phyloP scores from a whole-genome alignment of 1,140 invertebrate genomes.

The Magallana angulata region DNA sequence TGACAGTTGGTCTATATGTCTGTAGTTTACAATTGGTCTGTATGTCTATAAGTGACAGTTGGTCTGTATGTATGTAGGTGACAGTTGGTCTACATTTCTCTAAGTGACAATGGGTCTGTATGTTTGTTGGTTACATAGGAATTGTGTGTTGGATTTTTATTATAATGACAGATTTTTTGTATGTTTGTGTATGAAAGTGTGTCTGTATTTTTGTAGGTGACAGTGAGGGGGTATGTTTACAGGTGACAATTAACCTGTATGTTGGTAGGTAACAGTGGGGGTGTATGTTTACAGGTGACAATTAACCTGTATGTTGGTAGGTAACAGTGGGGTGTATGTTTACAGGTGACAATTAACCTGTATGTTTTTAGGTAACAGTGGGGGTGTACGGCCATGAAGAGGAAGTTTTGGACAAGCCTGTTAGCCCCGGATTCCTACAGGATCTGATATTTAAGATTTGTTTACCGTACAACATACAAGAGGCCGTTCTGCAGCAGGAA shows the following conservation, averaged over 20 bases:
- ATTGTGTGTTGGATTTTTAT: not conserved
- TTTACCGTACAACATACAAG: constrained; percentile 91
- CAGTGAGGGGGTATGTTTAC: no score
- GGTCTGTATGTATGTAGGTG: no score
- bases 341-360: no score
- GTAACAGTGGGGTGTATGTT: no score
- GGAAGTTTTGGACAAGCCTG: constrained; percentile 97
- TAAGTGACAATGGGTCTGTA: not conserved
- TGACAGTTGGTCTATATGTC: no score
- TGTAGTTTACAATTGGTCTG: no score
- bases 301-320: no score
- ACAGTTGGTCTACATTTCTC: not conserved
- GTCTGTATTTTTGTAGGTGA: not conserved
- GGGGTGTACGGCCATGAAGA: constrained; percentile 96
- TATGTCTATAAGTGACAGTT: no score
- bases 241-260: no score
- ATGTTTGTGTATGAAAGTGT: not conserved
- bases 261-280: constrained; percentile 91
- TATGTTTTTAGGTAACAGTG: constrained; percentile 88
- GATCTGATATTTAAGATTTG: constrained; percentile 78
- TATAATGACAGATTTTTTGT: no score
- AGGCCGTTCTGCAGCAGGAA: constrained; percentile 97
- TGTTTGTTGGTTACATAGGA: no score
- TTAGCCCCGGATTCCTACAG: constrained; percentile 94
- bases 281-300: constrained; percentile 83